Base-by-base conservation (phyloP, 2,113 vertebrate species). In the Formicarius rufipectus region DNA sequence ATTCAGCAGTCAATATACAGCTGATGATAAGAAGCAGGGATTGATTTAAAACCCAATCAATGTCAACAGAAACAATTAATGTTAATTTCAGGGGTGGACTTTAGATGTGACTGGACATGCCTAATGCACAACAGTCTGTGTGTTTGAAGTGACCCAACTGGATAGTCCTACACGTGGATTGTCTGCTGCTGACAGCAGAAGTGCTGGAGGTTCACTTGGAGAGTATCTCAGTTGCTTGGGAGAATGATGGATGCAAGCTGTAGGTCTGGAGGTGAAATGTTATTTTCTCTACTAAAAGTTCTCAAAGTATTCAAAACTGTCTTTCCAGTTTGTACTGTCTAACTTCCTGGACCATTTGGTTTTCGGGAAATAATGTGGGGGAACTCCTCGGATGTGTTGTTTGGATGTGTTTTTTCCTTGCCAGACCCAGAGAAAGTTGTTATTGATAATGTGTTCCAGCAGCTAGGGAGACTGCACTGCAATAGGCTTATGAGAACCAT, bases 41-140 rank as follows among this genome's bases (percentile, higher is more conserved):
- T 91, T 91, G 71, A 47, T 90, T 91, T 91, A 91, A 94, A 80
- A 58, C 22, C 3, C 52, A 11, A 13, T 83, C 80, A 53, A 83
- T 37, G 14, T 74, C 27, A 81, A 17, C 39, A 31, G 27, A 81
- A 84, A 55, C 90, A 71, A 62, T 86, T 63, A 42, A 24, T 56
- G 9, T 66, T 55, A 68, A 30, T 55, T 93, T 69, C 35, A 77
- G 45, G 15, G 30, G 7, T 67, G 68, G 28, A 44, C 30, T 84
- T 90, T 13, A 80, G 31, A 52, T 74, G 30, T 0, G 1, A 4
- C 56, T 14, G 4, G 56, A 14, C 0, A 1, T 17, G 77, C 50
- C 30, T 60, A 40, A 14, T 56, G 31, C 39, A 77, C 64, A 40
- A n/a, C 17, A 23, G 33, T 18, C 17, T 17, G 5, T 55, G 25